A percentile compares a stretch with the other conserved stretches of the same genome.
Conservation (phyloP, 2,888 invertebrate genomes). For the Dioctria rufipes region DNA sequence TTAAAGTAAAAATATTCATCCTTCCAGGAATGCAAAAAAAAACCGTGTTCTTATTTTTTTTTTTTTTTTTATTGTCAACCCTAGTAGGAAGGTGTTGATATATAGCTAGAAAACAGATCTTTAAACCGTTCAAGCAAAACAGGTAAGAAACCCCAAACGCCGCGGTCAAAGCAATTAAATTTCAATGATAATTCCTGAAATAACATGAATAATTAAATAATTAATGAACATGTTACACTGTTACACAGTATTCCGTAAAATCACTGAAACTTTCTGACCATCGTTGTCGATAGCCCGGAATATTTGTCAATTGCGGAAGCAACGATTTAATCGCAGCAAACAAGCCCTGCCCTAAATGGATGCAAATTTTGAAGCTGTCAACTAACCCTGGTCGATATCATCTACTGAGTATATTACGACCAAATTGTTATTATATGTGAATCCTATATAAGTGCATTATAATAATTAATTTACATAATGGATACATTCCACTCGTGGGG, state of each 20-base stretch:
- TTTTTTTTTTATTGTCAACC: too few relatives aligned
- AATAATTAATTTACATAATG: too few relatives aligned
- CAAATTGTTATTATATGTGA: constrained; percentile 41
- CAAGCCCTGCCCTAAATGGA: constrained; percentile 10
- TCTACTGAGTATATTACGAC: constrained; percentile 26
- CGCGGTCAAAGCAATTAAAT: constrained; percentile 8
- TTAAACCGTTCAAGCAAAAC: too few relatives aligned
- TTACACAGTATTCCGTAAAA: constrained; percentile 30
- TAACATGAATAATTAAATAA: constrained; percentile 27
- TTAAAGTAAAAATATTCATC: too few relatives aligned
- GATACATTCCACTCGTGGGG: too few relatives aligned
- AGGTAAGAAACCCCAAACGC: background rate
- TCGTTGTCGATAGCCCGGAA: constrained; percentile 15
- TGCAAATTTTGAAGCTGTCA: background rate
- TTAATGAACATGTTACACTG: constrained; percentile 1
- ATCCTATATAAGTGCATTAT: background rate
- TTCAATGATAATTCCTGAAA: constrained; percentile 12
- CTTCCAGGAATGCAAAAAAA: too few relatives aligned
- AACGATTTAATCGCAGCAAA: constrained; percentile 31
- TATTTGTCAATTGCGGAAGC: constrained; percentile 28
- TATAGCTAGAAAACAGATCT: too few relatives aligned
- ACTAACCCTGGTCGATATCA: background rate
- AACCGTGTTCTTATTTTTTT: too few relatives aligned
- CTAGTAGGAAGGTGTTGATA: too few relatives aligned
- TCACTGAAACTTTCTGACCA: constrained; percentile 11